phyloP scores from a whole-genome alignment of 1,140 invertebrate genomes.

The Plodia interpunctella region DNA sequence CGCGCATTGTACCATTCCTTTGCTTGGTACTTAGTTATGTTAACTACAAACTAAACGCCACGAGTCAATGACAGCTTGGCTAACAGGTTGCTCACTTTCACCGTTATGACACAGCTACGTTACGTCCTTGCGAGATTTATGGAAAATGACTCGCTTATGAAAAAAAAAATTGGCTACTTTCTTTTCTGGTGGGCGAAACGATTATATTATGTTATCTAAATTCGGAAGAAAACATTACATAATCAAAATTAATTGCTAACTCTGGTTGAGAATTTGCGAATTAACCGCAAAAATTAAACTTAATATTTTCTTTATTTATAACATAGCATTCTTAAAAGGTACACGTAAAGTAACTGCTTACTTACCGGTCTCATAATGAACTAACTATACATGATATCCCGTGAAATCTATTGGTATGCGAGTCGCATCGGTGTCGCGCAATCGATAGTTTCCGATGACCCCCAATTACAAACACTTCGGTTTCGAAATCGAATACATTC shows the following conservation, averaged over 20 bases:
- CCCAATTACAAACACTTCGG: not conserved
- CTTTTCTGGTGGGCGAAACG: not conserved
- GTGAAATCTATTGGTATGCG: not conserved
- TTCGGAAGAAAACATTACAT: not conserved
- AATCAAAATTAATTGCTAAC: too few species aligned
- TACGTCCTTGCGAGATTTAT: not conserved
- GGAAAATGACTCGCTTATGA: not conserved
- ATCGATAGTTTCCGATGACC: not conserved
- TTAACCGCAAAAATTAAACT: too few species aligned
- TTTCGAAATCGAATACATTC: not conserved
- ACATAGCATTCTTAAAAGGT: too few species aligned
- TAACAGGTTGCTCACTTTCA: not conserved
- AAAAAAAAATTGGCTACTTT: not conserved
- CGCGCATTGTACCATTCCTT: not conserved
- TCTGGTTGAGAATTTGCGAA: too few species aligned
- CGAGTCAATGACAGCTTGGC: not conserved
- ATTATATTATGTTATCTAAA: too few species aligned
- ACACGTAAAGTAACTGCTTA: too few species aligned
- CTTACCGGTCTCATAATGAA: too few species aligned
- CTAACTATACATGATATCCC: not conserved
- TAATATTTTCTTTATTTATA: too few species aligned
- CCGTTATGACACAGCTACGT: slow-evolving; percentile 3
- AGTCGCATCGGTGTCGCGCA: not conserved
- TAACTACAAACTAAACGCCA: too few species aligned
- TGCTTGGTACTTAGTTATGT: not conserved